phyloP scores from a whole-genome alignment of 37 sponge, comb jelly and placozoan genomes.

The Halichondria panicea region DNA sequence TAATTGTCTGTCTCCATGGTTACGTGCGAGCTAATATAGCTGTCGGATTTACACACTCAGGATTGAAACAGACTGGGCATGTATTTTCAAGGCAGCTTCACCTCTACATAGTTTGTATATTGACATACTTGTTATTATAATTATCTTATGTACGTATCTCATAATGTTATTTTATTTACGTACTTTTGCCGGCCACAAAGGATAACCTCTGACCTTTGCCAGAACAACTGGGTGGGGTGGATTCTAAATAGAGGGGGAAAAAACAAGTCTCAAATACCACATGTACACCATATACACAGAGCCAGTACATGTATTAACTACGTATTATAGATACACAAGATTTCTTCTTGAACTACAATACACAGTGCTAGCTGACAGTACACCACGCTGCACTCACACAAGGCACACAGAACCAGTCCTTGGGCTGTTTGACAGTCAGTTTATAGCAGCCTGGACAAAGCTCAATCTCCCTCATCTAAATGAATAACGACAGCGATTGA shows the following conservation, averaged over 20 bases:
- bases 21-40: too few species aligned
- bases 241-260: conserved; percentile 17
- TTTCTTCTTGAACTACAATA: too few species aligned
- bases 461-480: conserved; percentile 89
- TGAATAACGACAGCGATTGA: background rate
- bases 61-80: too few species aligned
- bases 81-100: too few species aligned
- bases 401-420: conserved; percentile 84
- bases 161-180: too few species aligned
- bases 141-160: too few species aligned
- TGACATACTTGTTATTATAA: too few species aligned
- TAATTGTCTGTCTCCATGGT: too few species aligned
- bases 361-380: background rate
- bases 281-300: background rate
- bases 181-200: conserved; percentile 96
- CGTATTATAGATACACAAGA: background rate
- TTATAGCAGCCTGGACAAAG: conserved; percentile 87
- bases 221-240: conserved; percentile 82
- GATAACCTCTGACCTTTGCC: conserved; percentile 93
- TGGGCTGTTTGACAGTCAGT: conserved; percentile 68
- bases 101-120: too few species aligned
- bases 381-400: conserved; percentile 67
- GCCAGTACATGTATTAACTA: background rate
- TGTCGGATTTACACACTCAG: too few species aligned
- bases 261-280: background rate